Conservation (phyloP, 1,140 invertebrate species). For the Babylonia areolata region DNA sequence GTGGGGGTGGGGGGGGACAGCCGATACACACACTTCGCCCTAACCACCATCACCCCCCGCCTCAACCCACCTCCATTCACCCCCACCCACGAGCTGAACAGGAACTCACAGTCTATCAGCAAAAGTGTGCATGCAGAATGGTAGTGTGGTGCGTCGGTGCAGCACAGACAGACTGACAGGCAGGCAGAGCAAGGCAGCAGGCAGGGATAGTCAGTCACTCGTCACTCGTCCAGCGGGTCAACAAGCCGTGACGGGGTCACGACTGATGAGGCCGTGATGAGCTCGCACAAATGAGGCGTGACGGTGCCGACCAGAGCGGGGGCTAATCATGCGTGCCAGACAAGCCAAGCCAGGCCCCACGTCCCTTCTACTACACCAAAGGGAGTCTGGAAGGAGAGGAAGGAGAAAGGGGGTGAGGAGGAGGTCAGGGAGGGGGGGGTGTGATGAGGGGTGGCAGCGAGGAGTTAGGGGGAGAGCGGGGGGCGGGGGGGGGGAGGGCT, state of each 20-base stretch:
- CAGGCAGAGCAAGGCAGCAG: too few relatives aligned
- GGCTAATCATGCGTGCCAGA: conserved; percentile 33
- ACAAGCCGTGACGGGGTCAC: conserved; percentile 6
- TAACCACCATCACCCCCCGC: too few relatives aligned
- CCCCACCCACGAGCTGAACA: too few relatives aligned
- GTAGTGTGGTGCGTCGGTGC: too few relatives aligned
- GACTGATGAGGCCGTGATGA: conserved; percentile 31
- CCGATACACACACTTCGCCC: too few relatives aligned
- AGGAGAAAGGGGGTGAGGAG: neutral
- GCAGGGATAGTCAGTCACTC: neutral
- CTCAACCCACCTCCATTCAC: too few relatives aligned
- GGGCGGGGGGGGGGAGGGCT: neutral
- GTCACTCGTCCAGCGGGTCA: neutral
- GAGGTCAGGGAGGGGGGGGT: neutral
- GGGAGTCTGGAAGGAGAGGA: neutral
- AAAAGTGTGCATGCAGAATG: too few relatives aligned
- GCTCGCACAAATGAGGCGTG: conserved; percentile 30
- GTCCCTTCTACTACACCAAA: too few relatives aligned
- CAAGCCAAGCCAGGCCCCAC: neutral
- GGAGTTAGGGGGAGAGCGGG: neutral
- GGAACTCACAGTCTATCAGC: too few relatives aligned
- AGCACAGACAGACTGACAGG: neutral
- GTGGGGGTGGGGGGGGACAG: too few relatives aligned
- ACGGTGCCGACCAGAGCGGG: neutral
- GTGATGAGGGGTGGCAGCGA: neutral